phyloP scores from a whole-genome alignment of 2,113 vertebrate genomes.

The Rhinolophus sinicus region DNA sequence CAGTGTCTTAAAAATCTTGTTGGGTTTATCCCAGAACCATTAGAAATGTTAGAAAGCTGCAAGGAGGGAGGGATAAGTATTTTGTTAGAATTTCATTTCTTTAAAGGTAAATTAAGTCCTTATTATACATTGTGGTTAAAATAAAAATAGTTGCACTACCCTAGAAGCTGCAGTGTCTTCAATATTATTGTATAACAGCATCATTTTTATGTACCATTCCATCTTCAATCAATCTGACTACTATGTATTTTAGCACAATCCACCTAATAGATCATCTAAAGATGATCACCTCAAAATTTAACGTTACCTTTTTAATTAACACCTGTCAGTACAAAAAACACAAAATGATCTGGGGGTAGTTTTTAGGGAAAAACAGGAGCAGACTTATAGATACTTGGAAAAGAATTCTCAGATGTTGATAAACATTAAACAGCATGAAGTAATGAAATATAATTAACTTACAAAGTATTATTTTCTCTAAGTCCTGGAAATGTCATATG shows the following conservation, averaged over 20 bases:
- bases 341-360: not conserved
- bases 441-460: not conserved
- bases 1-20: constrained; percentile 88
- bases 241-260: not conserved
- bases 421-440: not conserved
- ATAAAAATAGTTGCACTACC: not conserved
- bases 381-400: not conserved
- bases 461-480: not conserved
- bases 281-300: not conserved
- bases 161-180: not conserved
- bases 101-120: not conserved
- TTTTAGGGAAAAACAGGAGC: not conserved
- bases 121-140: constrained; percentile 35
- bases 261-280: not conserved
- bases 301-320: not conserved
- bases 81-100: constrained; percentile 70
- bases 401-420: not conserved
- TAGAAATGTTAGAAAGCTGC: constrained; percentile 91
- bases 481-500: not conserved
- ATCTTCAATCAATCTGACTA: not conserved
- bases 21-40: constrained; percentile 89
- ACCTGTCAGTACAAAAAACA: not conserved
- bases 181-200: not conserved
- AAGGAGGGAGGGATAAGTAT: not conserved
- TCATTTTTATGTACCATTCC: not conserved